Evolutionary conservation across 2,797 vertebrate genomes (phyloP), one percentile per base, ranked within the genome.

Genomic region (Parambassis ranga): DNA sequence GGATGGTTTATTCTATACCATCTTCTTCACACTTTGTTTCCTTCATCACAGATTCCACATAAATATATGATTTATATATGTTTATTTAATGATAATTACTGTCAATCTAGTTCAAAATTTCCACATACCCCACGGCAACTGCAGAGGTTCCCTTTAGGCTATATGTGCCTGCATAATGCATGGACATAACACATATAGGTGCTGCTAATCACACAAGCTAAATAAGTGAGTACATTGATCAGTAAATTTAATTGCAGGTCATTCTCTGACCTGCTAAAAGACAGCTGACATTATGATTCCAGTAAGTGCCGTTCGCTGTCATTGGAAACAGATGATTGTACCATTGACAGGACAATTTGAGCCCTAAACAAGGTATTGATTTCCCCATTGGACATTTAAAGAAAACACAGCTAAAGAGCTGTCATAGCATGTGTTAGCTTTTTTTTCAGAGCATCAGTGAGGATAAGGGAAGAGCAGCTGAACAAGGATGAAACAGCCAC

Each of bases 361-460:
- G 77, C 75, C 77, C 80, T 44, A 85, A 89, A 89, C 77, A 82
- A 83, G 71, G 39, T 87, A 90, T 88, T 70, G 88, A 90, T 88
- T 77, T 74, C 68, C 38, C 68, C 35, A 7, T 61, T 71, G 80
- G 77, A 80, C 75, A 63, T 79, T 83, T 77, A 73, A 77, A 85
- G 77, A 64, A 77, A 74, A 85, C 62, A 39, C 58, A 43, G 53
- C 36, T 74, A 67, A 74, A 72, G 68, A 73, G 65, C 51, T 77
- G 71, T 72, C 75, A 79, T 78, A 77, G 69, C 65, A 75, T 33
- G 16, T 39, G 62, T 65, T 56, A 18, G 49, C 57, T 50, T 75
- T 73, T 71, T 50, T 75, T 73, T 71, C 8, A 36, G 31, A 75
- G 23, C 61, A 38, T 53, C 18, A 1, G 37, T 26, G 52, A 16